Evolutionary conservation across 2,797 vertebrate species (phyloP).

Genomic region (Lutra lutra): DNA sequence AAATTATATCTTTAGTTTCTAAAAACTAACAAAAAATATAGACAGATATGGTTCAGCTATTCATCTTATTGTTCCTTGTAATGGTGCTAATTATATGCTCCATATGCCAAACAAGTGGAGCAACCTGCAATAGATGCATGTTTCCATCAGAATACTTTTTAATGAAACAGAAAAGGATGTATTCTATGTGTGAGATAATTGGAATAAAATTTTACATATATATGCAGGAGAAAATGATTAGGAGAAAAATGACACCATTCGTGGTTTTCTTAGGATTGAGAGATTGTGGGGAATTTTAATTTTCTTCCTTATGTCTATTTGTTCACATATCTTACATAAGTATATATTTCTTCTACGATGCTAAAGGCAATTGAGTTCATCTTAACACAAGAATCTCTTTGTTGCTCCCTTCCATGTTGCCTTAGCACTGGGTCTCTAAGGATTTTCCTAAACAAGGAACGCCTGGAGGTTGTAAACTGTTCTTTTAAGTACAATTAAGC

Average conservation of each 20-base stretch:
- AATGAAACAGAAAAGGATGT: not conserved
- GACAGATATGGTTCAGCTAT: not conserved
- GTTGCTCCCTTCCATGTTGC: not conserved
- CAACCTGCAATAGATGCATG: not conserved
- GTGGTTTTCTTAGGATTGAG: not conserved
- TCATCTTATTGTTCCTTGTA: not conserved
- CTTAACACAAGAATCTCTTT: not conserved
- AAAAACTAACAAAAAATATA: not conserved
- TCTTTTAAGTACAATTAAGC: conserved; percentile 46
- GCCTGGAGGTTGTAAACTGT: conserved; percentile 25
- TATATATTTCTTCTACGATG: not conserved
- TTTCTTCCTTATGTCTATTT: conserved; percentile 18
- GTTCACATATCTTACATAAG: not conserved
- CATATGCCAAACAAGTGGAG: not conserved
- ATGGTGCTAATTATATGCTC: not conserved
- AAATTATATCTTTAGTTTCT: not conserved
- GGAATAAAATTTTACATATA: not conserved
- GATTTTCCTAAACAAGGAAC: conserved; percentile 19
- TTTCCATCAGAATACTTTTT: conserved; percentile 40
- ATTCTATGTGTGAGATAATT: conserved; percentile 20
- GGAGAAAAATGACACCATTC: not conserved
- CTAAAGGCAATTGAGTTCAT: not conserved
- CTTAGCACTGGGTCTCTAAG: not conserved
- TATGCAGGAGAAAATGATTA: not conserved
- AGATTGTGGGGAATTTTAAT: not conserved